Conservation (phyloP, 2,113 vertebrate genomes). For the Coptodon rendalli region DNA sequence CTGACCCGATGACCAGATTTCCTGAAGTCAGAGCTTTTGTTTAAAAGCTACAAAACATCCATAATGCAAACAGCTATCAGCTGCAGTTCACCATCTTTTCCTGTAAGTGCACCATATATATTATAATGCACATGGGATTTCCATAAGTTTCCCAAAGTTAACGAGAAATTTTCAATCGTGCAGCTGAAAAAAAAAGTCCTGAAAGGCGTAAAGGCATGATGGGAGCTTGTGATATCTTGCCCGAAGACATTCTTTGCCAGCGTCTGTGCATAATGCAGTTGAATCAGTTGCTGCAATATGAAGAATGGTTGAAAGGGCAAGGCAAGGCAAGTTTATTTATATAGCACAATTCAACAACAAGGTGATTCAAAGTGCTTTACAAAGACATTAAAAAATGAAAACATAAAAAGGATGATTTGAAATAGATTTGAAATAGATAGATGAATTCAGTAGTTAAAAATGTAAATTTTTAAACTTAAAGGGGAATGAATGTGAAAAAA, state of each 20-base stretch:
- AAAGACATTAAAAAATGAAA: too few relatives aligned
- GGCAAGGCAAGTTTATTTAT: neutral
- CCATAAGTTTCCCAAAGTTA: neutral
- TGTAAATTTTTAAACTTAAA: neutral
- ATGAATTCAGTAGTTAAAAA: neutral
- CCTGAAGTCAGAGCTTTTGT: neutral
- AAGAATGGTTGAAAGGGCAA: neutral
- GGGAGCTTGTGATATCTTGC: constrained; percentile 18
- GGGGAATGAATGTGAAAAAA: neutral
- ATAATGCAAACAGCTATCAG: neutral
- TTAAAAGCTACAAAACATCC: neutral
- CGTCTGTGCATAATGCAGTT: constrained; percentile 21
- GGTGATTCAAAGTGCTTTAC: too few relatives aligned
- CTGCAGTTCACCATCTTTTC: neutral
- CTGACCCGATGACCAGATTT: neutral
- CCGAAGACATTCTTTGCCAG: constrained; percentile 28
- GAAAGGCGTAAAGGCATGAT: constrained; percentile 19
- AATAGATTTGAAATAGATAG: too few relatives aligned
- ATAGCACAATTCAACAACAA: too few relatives aligned
- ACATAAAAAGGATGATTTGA: too few relatives aligned
- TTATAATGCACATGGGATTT: neutral
- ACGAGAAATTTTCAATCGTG: constrained; percentile 9
- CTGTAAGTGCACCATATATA: neutral
- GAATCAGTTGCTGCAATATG: constrained; percentile 27
- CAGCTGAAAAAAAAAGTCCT: neutral